These are phyloP conservation scores for Byasa hedistus DNA, from an alignment of 2,888 invertebrate genomes.

Conservation along the genomic window DNA sequence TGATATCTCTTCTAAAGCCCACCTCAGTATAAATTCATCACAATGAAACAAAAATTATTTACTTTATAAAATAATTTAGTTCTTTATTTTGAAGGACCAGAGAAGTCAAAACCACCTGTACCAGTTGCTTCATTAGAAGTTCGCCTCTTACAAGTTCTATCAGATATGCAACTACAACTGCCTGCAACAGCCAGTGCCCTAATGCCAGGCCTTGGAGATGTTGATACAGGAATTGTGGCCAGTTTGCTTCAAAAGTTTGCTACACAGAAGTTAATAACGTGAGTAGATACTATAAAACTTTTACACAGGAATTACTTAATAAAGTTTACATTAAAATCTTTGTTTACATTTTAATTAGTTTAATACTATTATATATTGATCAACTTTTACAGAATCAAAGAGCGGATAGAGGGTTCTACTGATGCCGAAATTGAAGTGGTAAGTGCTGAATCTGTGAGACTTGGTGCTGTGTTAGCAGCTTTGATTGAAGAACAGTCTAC, in stretches of 20 bases:
- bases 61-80: neutral
- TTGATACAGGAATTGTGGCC: slow-evolving; percentile 66
- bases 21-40: no score
- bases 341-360: neutral
- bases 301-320: neutral
- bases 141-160: slow-evolving; percentile 66
- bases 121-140: slow-evolving; percentile 67
- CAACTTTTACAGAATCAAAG: slow-evolving; percentile 52
- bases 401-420: slow-evolving; percentile 61
- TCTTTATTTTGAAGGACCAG: slow-evolving; percentile 34
- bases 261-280: slow-evolving; percentile 74
- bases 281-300: slow-evolving; percentile 37
- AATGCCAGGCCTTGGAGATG: slow-evolving; percentile 68
- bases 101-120: slow-evolving; percentile 53
- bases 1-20: neutral
- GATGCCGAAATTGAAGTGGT: slow-evolving; percentile 67
- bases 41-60: neutral
- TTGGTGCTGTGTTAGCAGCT: slow-evolving; percentile 66
- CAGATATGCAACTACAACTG: slow-evolving; percentile 71
- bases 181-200: slow-evolving; percentile 69
- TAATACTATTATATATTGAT: neutral
- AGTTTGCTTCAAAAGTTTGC: slow-evolving; percentile 73
- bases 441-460: slow-evolving; percentile 65
- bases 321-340: no score
- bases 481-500: slow-evolving; percentile 65